Base-by-base conservation (phyloP, 2,113 vertebrate genomes). In the Saccopteryx leptura region DNA sequence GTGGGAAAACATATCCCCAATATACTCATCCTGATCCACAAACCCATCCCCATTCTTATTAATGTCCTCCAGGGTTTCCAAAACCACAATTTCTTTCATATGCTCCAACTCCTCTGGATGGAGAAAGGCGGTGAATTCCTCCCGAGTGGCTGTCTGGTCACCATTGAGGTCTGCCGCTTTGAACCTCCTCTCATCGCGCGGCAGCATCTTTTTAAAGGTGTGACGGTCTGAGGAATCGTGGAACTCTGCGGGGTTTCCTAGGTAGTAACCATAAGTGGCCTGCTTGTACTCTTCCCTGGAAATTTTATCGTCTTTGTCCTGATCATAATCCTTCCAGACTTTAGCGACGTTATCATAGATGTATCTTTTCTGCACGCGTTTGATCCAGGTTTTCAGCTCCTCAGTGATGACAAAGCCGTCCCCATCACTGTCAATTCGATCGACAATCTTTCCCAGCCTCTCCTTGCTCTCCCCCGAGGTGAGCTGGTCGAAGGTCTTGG, bases 211-310 rank as follows among this genome's bases (percentile, higher is more conserved):
- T 97, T 99, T 99, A 96, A 99, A 99, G 97, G 98, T 99, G 97
- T 99, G 99, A 97, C 99, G 99, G 90, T 99, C 99, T 0, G 98
- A 98, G 24, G 98, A 98, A 58, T 99, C 99, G 4, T 99, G 99
- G 97, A 99, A 99, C 96, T 99, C 99, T 54, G 99, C 98, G 0
- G 99, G 99, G 96, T 99, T 99, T 90, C 99, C 99, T 23, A 99
- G 98, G 95, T 99, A 99, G 97, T 99, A 99, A 95, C 99, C 99
- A 0, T 99, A 99, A 0, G 99, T 99, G 63, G 99, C 99, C 96
- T 99, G 99, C 96, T 99, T 99, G 98, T 99, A 99, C 96, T 99
- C 99, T 71, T 99, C 99, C 99, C 99, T 99, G 46, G 99, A 99
- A 95, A 99, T 99, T 94, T 98, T 99, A 97, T 99, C 98, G 63